A percentile compares a stretch with the other conserved stretches of the same genome.
These are phyloP conservation scores for Cremastinae sp. DNA, from an alignment of 2,888 invertebrate species.

Conservation along the genomic window DNA sequence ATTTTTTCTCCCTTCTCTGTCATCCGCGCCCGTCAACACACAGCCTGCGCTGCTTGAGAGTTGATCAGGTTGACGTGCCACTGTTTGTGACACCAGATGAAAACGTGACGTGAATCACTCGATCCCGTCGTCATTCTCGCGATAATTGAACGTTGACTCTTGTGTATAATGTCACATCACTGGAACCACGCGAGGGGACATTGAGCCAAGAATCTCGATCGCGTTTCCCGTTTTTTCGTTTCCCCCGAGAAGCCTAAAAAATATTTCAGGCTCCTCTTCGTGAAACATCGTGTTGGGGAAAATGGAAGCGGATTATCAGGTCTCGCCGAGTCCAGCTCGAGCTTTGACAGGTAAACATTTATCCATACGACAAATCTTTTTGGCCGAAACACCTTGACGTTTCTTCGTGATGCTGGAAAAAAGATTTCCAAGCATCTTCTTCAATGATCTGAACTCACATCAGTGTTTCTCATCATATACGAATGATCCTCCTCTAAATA, in stretches of 20 bases:
- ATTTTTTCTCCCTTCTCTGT: no score
- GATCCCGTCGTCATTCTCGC: slow-evolving; percentile 37
- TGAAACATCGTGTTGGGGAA: slow-evolving; percentile 50
- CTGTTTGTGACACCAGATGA: slow-evolving; percentile 66
- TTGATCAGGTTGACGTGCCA: slow-evolving; percentile 42
- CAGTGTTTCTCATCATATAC: background rate
- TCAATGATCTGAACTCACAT: background rate
- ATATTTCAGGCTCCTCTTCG: slow-evolving; percentile 29
- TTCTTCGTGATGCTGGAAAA: background rate
- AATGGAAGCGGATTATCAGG: slow-evolving; percentile 79
- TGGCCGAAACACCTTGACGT: background rate
- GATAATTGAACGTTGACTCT: slow-evolving; percentile 51
- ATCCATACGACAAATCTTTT: no score
- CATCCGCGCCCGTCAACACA: background rate
- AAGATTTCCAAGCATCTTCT: background rate
- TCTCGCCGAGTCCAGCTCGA: slow-evolving; percentile 77
- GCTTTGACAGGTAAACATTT: slow-evolving; percentile 77
- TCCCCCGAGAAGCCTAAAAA: slow-evolving; percentile 30
- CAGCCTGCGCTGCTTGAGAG: slow-evolving; percentile 23
- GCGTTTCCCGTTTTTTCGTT: slow-evolving; percentile 18
- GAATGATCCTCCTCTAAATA: background rate
- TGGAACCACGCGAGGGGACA: slow-evolving; percentile 52
- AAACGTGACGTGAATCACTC: slow-evolving; percentile 71
- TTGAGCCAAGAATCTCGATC: slow-evolving; percentile 6
- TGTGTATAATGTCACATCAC: slow-evolving; percentile 62